Percentiles rank a stretch among this genome's conserved stretches.
These are phyloP conservation scores for Macroglossus sobrinus DNA, from an alignment of 2,113 vertebrate genomes.

Conservation along the genomic window DNA sequence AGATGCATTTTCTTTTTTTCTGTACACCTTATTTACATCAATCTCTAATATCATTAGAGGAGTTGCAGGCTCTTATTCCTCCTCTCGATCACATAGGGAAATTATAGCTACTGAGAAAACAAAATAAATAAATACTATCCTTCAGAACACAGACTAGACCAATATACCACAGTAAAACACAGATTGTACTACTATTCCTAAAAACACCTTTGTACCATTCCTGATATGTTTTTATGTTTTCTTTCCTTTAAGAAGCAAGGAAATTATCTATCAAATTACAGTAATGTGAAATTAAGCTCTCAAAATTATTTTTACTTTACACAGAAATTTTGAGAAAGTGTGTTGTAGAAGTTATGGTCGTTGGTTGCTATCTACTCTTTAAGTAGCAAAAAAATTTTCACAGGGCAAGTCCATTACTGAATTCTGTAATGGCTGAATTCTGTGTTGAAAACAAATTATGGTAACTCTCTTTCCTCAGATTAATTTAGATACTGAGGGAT, in stretches of 20 bases:
- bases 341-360: not conserved
- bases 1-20: not conserved
- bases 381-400: not conserved
- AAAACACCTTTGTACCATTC: not conserved
- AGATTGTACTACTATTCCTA: not conserved
- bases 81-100: not conserved
- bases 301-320: not conserved
- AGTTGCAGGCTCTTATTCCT: not conserved
- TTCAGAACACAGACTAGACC: not conserved
- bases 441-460: not conserved
- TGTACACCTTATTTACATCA: not conserved
- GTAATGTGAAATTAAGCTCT: not conserved
- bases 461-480: not conserved
- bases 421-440: not conserved
- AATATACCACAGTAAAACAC: not conserved
- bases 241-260: not conserved
- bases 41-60: not conserved
- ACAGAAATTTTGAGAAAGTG: not conserved
- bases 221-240: not conserved
- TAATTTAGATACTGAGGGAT: not conserved
- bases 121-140: not conserved
- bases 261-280: not conserved
- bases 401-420: not conserved
- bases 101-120: not conserved
- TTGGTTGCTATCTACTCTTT: not conserved